phyloP scores from a whole-genome alignment of 2,113 vertebrate genomes.

The Hydrolagus affinis region DNA sequence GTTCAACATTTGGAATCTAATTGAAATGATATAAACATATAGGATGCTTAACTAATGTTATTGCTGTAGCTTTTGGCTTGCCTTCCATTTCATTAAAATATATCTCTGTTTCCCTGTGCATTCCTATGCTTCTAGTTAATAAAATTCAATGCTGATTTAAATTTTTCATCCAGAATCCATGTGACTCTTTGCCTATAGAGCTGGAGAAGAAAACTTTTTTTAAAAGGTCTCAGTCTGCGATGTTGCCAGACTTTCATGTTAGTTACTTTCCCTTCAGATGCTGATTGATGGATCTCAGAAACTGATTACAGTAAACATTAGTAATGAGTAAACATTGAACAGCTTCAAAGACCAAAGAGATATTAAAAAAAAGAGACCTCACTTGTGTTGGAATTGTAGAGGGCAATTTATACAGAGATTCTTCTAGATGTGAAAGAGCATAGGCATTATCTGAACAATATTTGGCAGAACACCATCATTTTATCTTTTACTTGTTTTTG shows the following conservation, averaged over 20 bases:
- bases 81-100: neutral
- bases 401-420: neutral
- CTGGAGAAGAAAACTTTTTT: neutral
- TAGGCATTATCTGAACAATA: neutral
- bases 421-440: neutral
- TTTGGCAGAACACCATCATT: neutral
- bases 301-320: too few species aligned
- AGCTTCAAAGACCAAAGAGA: neutral
- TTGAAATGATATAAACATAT: neutral
- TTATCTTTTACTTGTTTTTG: neutral
- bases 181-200: neutral
- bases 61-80: neutral
- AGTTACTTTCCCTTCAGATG: neutral
- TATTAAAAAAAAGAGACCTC: neutral
- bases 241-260: neutral
- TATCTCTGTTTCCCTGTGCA: neutral
- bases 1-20: too few species aligned
- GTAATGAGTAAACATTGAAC: neutral
- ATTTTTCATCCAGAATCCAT: neutral
- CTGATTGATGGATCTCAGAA: neutral
- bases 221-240: neutral
- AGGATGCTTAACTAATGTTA: neutral
- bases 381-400: neutral
- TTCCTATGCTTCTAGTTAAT: neutral
- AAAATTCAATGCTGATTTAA: neutral